Evolutionary conservation across 1,140 invertebrate genomes (phyloP).

Genomic region (Drosophila littoralis): DNA sequence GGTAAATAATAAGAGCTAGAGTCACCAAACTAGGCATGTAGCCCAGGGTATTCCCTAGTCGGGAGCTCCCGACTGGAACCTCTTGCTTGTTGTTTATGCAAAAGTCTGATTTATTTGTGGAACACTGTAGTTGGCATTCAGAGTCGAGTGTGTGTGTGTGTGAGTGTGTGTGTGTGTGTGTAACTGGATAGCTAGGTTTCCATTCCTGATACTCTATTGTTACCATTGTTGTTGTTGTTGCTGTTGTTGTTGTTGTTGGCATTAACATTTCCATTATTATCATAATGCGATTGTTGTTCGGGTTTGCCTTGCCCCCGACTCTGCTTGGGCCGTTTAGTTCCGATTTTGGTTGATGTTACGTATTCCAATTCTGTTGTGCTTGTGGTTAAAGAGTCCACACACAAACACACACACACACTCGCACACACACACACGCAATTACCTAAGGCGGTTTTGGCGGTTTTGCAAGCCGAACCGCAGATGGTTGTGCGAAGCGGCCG

Average conservation of each 20-base stretch:
- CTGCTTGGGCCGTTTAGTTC: slow-evolving; percentile 40
- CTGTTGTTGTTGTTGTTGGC: slow-evolving; percentile 36
- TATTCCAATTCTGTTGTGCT: slow-evolving; percentile 13
- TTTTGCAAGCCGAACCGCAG: slow-evolving; percentile 55
- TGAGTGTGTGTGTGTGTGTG: slow-evolving; percentile 8
- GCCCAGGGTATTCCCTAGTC: no score
- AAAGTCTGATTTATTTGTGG: not conserved
- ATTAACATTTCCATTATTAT: slow-evolving; percentile 78
- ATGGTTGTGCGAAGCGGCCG: slow-evolving; percentile 58
- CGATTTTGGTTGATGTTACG: slow-evolving; percentile 23
- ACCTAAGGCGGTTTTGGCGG: slow-evolving; percentile 22
- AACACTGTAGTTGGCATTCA: slow-evolving; percentile 31
- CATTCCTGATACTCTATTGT: slow-evolving; percentile 31
- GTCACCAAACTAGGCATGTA: no score
- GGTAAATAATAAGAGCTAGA: no score
- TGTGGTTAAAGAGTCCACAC: slow-evolving; percentile 23
- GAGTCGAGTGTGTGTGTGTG: not conserved
- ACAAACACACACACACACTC: no score
- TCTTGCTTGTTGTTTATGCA: no score
- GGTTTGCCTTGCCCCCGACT: slow-evolving; percentile 49
- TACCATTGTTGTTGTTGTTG: slow-evolving; percentile 9
- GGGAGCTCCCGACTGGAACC: no score
- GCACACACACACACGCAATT: slow-evolving; percentile 1
- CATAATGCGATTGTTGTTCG: slow-evolving; percentile 64
- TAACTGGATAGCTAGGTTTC: slow-evolving; percentile 40